phyloP scores from a whole-genome alignment of 2,797 vertebrate species.

The Poliocrania exsul region DNA sequence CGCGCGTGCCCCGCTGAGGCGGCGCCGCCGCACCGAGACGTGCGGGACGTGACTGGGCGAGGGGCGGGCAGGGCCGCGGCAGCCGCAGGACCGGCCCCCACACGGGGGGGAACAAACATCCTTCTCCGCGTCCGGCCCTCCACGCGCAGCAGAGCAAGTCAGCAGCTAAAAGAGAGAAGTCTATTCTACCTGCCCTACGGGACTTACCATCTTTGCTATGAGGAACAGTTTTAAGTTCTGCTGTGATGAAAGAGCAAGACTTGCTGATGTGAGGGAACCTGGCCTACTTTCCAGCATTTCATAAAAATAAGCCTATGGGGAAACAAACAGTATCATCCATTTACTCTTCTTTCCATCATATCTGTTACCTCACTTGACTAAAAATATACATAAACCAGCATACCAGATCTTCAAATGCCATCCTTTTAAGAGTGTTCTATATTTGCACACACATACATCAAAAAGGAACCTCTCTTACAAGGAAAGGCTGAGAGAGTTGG shows the following conservation, averaged over 20 bases:
- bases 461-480: background rate
- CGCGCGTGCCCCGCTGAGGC: background rate
- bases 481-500: background rate
- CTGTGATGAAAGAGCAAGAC: background rate
- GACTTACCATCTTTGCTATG: fast-evolving
- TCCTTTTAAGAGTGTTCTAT: background rate
- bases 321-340: background rate
- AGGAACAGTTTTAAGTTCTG: background rate
- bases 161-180: fast-evolving
- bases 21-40: slow-evolving; percentile 32
- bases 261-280: background rate
- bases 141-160: background rate
- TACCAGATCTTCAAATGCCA: background rate
- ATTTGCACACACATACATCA: fast-evolving
- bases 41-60: slow-evolving; percentile 35
- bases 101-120: fast-evolving
- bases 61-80: background rate
- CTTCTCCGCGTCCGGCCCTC: too few species aligned
- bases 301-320: background rate
- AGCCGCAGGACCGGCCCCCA: background rate
- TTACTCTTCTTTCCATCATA: background rate
- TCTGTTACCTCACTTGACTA: background rate
- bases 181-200: background rate
- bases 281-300: background rate
- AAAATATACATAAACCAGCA: background rate